Conservation (phyloP, 2,888 invertebrate genomes). For the Macrophya annulata region DNA sequence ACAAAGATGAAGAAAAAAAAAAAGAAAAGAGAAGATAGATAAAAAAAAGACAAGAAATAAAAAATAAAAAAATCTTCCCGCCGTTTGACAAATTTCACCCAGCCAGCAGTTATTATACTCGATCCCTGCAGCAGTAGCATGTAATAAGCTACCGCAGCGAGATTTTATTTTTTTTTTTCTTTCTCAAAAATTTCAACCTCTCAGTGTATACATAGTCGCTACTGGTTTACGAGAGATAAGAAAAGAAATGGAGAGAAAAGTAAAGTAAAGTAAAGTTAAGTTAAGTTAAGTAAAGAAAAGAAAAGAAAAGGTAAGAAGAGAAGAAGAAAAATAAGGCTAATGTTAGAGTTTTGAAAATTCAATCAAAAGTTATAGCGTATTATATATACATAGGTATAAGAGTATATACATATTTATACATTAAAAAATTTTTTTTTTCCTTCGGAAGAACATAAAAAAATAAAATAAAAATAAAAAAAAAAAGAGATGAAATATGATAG, state of each 20-base stretch:
- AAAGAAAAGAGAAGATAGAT: neutral
- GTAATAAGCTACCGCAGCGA: neutral
- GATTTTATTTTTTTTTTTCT: neutral
- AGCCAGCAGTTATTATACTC: neutral
- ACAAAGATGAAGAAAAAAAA: neutral
- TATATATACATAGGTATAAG: neutral
- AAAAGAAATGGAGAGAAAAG: neutral
- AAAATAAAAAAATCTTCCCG: neutral
- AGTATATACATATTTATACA: neutral
- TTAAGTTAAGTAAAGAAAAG: too few species aligned
- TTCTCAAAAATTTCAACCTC: neutral
- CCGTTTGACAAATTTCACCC: conserved; percentile 42
- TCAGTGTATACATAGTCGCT: neutral
- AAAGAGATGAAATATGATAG: neutral
- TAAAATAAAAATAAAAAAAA: too few species aligned
- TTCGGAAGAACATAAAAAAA: too few species aligned
- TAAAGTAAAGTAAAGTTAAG: too few species aligned
- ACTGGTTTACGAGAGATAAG: neutral
- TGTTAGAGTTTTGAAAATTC: conserved; percentile 7
- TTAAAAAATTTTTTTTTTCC: neutral
- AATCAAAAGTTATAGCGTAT: conserved; percentile 13
- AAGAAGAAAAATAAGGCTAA: neutral
- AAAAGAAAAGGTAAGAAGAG: too few species aligned
- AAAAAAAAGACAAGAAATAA: neutral
- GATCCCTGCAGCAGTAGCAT: neutral